Evolutionary conservation across 2,888 invertebrate species (phyloP).

Genomic region (Rutpela maculata): DNA sequence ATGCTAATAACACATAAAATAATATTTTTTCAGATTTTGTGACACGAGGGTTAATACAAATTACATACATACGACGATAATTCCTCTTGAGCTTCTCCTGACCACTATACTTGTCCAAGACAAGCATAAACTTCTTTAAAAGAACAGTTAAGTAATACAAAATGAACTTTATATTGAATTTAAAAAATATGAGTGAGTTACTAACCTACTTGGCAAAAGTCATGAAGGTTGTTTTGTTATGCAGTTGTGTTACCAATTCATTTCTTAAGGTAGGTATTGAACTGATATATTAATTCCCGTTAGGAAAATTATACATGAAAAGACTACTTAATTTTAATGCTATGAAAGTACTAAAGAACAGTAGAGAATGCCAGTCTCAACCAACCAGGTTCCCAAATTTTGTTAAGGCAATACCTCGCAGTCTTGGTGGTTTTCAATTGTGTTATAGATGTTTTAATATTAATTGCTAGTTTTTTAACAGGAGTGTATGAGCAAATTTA

Average conservation of each 20-base stretch:
- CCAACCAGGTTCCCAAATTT: no score
- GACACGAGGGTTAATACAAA: not conserved
- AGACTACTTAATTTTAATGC: slow-evolving; percentile 29
- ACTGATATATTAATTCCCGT: slow-evolving; percentile 45
- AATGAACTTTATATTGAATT: slow-evolving; percentile 50
- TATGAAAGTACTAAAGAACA: slow-evolving; percentile 8
- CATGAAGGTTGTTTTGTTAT: slow-evolving; percentile 31
- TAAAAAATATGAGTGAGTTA: slow-evolving; percentile 40
- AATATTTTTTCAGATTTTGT: no score
- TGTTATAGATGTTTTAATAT: no score
- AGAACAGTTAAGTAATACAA: slow-evolving; percentile 45
- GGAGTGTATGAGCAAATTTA: no score
- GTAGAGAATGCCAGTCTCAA: slow-evolving; percentile 8
- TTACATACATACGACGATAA: no score
- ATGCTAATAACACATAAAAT: no score
- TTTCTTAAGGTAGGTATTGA: slow-evolving; percentile 47
- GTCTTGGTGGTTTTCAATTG: no score
- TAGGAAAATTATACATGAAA: slow-evolving; percentile 46
- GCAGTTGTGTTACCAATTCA: slow-evolving; percentile 46
- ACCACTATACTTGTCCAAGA: not conserved
- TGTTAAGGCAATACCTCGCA: no score
- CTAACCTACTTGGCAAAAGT: slow-evolving; percentile 1
- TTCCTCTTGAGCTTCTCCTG: slow-evolving; percentile 7
- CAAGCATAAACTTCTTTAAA: slow-evolving; percentile 39
- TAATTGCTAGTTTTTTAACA: no score